Evolutionary conservation across 2,113 vertebrate genomes (phyloP).

Genomic region (Micromys minutus): DNA sequence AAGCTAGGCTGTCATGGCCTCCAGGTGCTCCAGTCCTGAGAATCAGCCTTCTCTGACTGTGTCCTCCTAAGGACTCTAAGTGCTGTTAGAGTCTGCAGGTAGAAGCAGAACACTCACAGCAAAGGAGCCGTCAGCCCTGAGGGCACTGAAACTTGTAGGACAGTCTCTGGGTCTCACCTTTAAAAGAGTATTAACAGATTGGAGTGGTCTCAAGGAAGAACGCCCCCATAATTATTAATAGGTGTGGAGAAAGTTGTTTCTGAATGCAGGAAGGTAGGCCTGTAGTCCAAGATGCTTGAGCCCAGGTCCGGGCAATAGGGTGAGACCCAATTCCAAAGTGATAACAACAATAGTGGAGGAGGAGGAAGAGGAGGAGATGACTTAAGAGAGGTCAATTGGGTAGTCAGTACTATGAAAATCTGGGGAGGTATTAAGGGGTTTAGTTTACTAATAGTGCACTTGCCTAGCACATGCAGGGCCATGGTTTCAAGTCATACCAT

Average conservation of each 20-base stretch:
- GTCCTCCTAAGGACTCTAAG: neutral
- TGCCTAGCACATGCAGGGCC: neutral
- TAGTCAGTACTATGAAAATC: neutral
- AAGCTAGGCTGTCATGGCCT: neutral
- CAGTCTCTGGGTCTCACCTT: neutral
- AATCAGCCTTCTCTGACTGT: neutral
- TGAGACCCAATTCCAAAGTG: neutral
- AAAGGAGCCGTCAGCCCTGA: neutral
- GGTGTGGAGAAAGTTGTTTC: neutral
- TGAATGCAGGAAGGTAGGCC: too few relatives aligned
- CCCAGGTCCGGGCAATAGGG: neutral
- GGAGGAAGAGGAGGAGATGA: neutral
- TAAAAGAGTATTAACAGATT: neutral
- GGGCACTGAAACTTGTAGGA: neutral
- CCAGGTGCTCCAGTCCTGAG: neutral
- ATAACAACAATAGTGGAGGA: neutral
- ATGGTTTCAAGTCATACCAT: neutral
- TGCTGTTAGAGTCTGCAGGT: fast-evolving
- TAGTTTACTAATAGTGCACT: neutral
- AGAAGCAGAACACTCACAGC: neutral
- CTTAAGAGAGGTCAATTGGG: neutral
- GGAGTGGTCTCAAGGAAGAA: neutral
- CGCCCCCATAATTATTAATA: neutral
- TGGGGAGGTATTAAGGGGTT: neutral
- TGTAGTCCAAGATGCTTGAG: neutral